Base-by-base conservation (phyloP, 1,140 invertebrate genomes). In the Drosophila biarmipes region DNA sequence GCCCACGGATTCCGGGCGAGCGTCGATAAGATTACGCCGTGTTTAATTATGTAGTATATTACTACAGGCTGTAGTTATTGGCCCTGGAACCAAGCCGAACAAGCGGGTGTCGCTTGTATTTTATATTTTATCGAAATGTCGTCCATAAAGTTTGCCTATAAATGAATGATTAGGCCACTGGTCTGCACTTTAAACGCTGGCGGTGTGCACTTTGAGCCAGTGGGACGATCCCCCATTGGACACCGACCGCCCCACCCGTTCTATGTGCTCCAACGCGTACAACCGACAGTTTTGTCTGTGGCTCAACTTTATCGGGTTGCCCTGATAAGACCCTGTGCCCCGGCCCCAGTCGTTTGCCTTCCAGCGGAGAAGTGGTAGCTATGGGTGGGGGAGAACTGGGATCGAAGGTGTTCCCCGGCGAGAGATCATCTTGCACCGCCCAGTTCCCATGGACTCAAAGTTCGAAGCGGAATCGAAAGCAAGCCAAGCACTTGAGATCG, bases 151-250 rank as follows among this genome's bases (percentile, higher is more conserved):
- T 52, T 24, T 24, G 27, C 48, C 62, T 59, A 61, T 68, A 68
- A 73, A 85, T 74, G 59, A 57, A 61, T 63, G 59, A 58, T 76
- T 68, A 75, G 62, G 31, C 14, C 14, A 5, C 24, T 24, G 17
- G 35, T 51, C 54, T 80, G 63, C 64, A 67, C 64, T 73, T 80
- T 80, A 74, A 78, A 73, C 80, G 80, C 52, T 59, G 15, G 52
- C 55, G 51, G n/a, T 24, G 37, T 54, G 80, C 49, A 85, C 80
- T 84, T 84, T 85, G 77, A 80, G 69, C 81, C 76, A 68, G 45
- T 68, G 63, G 24, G 54, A 42, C 61, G 35, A 71, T 58, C 54
- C 29, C 34, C 34, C 48, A 7, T 14, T 11, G n/a, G 51, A 55
- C 48, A 19, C 34, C 57, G 21, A 52, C 19, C 6, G 17, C 21